A percentile compares a stretch with the other conserved stretches of the same genome.
These are phyloP conservation scores for Euspilapteryx auroguttella DNA, from an alignment of 2,888 invertebrate genomes.

Conservation along the genomic window DNA sequence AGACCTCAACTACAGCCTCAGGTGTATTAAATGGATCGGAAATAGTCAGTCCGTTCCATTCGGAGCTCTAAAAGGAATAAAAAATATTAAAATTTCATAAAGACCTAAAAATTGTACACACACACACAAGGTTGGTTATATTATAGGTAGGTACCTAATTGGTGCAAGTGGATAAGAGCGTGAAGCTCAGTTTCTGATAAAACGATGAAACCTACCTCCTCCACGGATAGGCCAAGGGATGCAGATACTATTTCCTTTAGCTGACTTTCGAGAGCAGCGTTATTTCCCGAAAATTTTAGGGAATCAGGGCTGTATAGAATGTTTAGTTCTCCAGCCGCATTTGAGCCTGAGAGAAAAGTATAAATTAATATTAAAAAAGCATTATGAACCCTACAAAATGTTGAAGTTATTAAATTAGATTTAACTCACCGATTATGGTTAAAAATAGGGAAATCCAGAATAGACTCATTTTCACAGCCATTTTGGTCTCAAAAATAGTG, in stretches of 20 bases:
- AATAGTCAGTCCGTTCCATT: constrained; percentile 71
- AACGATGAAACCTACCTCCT: constrained; percentile 44
- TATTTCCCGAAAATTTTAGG: constrained; percentile 68
- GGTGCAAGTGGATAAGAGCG: too few relatives aligned
- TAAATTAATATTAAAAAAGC: constrained; percentile 1
- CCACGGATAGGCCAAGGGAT: constrained; percentile 71
- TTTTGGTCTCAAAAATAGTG: constrained; percentile 17
- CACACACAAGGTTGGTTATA: too few relatives aligned
- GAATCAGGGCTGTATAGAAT: constrained; percentile 70
- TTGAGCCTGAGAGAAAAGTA: constrained; percentile 33
- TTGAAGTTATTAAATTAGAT: not conserved
- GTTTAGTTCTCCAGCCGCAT: constrained; percentile 67
- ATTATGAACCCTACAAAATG: too few relatives aligned
- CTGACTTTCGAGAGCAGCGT: constrained; percentile 63
- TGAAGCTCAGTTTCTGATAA: not conserved
- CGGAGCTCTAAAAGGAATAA: constrained; percentile 44
- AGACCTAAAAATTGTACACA: not conserved
- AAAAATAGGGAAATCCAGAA: constrained; percentile 35
- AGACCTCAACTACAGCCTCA: constrained; percentile 70
- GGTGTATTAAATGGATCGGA: constrained; percentile 72
- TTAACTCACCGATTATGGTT: constrained; percentile 34
- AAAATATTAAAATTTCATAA: not conserved
- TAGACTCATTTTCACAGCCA: constrained; percentile 38
- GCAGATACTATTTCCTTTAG: constrained; percentile 74
- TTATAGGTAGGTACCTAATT: too few relatives aligned